These are phyloP conservation scores for Hirundichthys speculiger DNA, from an alignment of 2,113 vertebrate species.

Conservation along the genomic window DNA sequence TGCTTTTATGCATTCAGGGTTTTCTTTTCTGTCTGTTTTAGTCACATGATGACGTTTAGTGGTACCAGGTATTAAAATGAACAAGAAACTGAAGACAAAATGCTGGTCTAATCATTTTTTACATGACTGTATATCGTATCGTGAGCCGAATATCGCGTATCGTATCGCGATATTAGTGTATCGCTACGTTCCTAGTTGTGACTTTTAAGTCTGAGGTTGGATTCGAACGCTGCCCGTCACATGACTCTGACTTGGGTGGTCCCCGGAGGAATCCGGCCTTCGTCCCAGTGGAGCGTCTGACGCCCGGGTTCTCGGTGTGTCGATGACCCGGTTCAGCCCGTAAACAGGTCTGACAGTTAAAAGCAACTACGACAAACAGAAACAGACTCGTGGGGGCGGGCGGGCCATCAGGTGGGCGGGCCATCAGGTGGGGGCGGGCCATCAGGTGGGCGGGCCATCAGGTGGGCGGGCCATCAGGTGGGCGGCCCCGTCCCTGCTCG, in stretches of 20 bases:
- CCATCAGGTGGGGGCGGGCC: neutral
- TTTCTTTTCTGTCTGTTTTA: too few species aligned
- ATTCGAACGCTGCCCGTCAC: neutral
- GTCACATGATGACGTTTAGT: too few species aligned
- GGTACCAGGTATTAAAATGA: too few species aligned
- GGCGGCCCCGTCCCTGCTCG: slow-evolving; percentile 27
- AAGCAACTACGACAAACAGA: too few species aligned
- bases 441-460: neutral
- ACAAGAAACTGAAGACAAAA: too few species aligned
- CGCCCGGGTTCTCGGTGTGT: neutral
- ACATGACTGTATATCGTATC: too few species aligned
- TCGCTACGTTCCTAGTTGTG: too few species aligned
- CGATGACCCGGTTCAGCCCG: neutral
- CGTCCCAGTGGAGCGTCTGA: neutral
- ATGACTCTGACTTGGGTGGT: slow-evolving; percentile 24
- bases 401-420: neutral
- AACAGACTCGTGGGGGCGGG: too few species aligned
- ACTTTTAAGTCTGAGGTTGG: neutral
- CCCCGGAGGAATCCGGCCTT: neutral
- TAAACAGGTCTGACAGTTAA: neutral
- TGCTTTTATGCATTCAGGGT: too few species aligned
- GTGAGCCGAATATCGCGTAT: too few species aligned
- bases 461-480: neutral
- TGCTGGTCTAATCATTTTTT: too few species aligned
- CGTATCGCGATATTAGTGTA: too few species aligned